These are phyloP conservation scores for Nyctibius bracteatus DNA, from an alignment of 2,113 vertebrate species.

Conservation along the genomic window DNA sequence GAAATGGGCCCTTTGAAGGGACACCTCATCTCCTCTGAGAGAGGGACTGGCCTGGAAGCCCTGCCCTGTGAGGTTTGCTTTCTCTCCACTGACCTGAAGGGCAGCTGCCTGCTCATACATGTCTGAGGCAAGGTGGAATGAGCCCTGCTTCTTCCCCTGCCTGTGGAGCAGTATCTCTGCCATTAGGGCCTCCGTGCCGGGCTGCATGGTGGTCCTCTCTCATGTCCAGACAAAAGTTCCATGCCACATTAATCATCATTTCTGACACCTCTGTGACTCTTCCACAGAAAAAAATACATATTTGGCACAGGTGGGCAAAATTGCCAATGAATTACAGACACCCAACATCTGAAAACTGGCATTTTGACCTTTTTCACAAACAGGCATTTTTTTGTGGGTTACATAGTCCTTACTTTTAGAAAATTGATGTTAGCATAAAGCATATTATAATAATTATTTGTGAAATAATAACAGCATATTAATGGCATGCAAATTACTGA, in stretches of 20 bases:
- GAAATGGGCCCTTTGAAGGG: neutral
- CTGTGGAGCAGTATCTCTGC: neutral
- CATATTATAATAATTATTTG: slow-evolving; percentile 66
- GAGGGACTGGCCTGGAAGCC: neutral
- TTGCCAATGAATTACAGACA: neutral
- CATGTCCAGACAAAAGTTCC: neutral
- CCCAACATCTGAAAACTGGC: neutral
- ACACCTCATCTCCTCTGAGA: neutral
- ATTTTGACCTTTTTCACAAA: neutral
- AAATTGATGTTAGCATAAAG: slow-evolving; percentile 60
- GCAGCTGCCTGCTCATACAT: fast-evolving
- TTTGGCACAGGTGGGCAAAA: slow-evolving; percentile 8
- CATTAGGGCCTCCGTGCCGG: fast-evolving
- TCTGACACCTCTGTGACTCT: neutral
- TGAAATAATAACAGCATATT: slow-evolving; percentile 75
- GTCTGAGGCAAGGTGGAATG: neutral
- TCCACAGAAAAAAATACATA: neutral
- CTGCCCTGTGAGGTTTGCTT: neutral
- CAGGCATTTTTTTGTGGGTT: neutral
- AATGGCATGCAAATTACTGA: slow-evolving; percentile 74
- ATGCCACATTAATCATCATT: neutral
- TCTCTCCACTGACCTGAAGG: neutral
- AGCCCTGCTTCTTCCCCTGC: neutral
- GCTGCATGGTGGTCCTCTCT: neutral
- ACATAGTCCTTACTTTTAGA: slow-evolving; percentile 5